These are phyloP conservation scores for Cyprinodon tularosa DNA, from an alignment of 2,113 vertebrate species.

Conservation along the genomic window DNA sequence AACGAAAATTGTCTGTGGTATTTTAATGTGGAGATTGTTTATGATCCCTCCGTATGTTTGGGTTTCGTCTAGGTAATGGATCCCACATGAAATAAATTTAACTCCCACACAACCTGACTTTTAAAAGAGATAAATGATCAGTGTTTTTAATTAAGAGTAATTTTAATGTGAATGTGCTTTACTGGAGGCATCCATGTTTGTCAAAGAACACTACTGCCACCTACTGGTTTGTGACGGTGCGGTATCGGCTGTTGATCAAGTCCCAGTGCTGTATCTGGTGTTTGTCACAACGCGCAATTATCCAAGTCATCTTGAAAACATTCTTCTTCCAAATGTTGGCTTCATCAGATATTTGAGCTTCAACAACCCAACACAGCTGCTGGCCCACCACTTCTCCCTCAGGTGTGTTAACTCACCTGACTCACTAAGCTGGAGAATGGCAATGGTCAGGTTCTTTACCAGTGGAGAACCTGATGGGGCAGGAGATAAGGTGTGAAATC, in stretches of 20 bases:
- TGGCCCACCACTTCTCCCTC: conserved; percentile 88
- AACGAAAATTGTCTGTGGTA: too few relatives aligned
- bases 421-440: conserved; percentile 84
- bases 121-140: too few relatives aligned
- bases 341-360: conserved; percentile 34
- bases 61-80: neutral
- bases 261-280: too few relatives aligned
- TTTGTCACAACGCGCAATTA: too few relatives aligned
- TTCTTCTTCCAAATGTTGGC: too few relatives aligned
- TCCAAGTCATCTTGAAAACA: too few relatives aligned
- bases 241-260: too few relatives aligned
- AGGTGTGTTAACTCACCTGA: conserved; percentile 81
- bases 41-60: neutral
- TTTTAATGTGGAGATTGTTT: neutral
- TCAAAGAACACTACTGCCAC: too few relatives aligned
- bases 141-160: too few relatives aligned
- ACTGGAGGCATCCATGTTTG: too few relatives aligned
- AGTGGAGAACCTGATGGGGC: conserved; percentile 78
- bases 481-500: neutral
- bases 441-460: conserved; percentile 81
- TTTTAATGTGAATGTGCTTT: too few relatives aligned
- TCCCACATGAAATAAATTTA: neutral
- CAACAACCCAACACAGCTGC: conserved; percentile 70
- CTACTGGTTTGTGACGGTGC: too few relatives aligned
- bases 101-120: neutral